A percentile compares a stretch with the other conserved stretches of the same genome.
Evolutionary conservation across 2,113 vertebrate genomes (phyloP).

Genomic region (Loxodonta africana): DNA sequence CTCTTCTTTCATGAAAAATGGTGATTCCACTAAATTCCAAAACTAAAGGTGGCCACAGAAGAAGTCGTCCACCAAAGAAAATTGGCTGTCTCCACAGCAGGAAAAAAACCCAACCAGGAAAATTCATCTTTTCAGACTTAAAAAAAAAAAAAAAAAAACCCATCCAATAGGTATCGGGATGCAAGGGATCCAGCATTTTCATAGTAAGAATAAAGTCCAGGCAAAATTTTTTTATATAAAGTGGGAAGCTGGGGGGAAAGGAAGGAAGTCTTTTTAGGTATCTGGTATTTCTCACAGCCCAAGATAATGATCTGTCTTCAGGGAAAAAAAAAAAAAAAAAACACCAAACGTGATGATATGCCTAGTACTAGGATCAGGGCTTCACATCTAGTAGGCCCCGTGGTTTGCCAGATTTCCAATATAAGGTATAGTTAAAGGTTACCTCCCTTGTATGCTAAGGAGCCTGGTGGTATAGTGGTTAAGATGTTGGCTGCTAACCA

Average conservation of each 20-base stretch:
- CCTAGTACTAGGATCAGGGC: not conserved
- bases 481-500: no score
- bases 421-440: not conserved
- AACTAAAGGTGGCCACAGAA: slow-evolving; percentile 61
- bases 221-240: not conserved
- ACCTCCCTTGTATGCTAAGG: not conserved
- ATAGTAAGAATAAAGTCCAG: slow-evolving; percentile 57
- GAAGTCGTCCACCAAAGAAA: slow-evolving; percentile 48
- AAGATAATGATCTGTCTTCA: not conserved
- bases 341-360: not conserved
- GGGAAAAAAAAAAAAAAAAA: not conserved
- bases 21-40: slow-evolving; percentile 36
- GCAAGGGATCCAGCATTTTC: slow-evolving; percentile 29
- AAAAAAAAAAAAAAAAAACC: not conserved
- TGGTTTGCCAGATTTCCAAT: not conserved
- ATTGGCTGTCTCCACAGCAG: not conserved
- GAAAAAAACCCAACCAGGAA: slow-evolving; percentile 31
- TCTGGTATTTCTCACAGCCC: not conserved
- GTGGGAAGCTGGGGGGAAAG: not conserved
- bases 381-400: not conserved
- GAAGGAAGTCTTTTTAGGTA: not conserved
- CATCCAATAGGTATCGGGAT: slow-evolving; percentile 25
- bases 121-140: slow-evolving; percentile 51
- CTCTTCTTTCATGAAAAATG: slow-evolving; percentile 63
- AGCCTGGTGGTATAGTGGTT: no score